These are phyloP conservation scores for Calameuta idolon DNA, from an alignment of 2,888 invertebrate species.

Conservation along the genomic window DNA sequence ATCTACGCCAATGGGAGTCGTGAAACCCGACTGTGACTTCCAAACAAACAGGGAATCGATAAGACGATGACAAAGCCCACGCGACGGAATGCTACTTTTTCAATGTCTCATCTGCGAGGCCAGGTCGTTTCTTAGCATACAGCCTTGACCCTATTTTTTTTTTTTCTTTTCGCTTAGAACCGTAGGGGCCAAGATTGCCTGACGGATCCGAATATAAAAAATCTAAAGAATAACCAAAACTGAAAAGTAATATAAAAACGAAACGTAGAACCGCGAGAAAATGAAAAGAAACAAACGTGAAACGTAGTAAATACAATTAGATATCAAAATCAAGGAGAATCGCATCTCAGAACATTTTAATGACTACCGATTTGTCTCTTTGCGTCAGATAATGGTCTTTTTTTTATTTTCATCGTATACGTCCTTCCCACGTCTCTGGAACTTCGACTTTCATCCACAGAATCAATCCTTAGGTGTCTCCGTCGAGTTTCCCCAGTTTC, in stretches of 20 bases:
- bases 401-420: too few species aligned
- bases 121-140: background rate
- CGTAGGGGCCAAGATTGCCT: background rate
- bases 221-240: background rate
- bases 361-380: background rate
- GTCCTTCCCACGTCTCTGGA: background rate
- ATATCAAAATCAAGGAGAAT: background rate
- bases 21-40: background rate
- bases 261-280: background rate
- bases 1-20: background rate
- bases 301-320: background rate
- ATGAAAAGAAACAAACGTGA: background rate
- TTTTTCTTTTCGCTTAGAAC: background rate
- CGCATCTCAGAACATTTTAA: background rate
- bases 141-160: background rate
- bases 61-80: background rate
- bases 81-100: background rate
- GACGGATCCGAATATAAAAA: background rate
- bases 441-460: background rate
- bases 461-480: background rate
- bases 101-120: background rate
- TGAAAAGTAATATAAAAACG: background rate
- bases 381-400: background rate
- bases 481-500: background rate
- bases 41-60: background rate